Evolutionary conservation across 2,113 vertebrate genomes (phyloP).

Genomic region (Elaphurus davidianus): DNA sequence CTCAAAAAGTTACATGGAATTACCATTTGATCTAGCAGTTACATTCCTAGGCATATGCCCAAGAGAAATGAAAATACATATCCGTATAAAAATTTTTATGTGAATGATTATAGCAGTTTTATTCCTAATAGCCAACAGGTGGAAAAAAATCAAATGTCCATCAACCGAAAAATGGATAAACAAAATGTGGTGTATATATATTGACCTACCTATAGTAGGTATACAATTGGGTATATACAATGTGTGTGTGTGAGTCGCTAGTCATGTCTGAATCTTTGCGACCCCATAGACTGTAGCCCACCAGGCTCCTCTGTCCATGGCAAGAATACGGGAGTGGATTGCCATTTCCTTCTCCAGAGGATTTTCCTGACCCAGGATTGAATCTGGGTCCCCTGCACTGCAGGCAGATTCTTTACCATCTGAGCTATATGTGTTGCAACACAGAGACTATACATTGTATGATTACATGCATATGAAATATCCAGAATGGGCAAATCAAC

Average conservation of each 20-base stretch:
- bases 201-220: not conserved
- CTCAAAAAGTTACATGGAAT: not conserved
- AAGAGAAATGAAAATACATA: not conserved
- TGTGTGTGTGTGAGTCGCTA: not conserved
- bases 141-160: not conserved
- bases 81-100: not conserved
- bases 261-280: not conserved
- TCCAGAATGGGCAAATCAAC: not conserved
- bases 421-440: not conserved
- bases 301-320: not conserved
- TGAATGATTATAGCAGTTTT: not conserved
- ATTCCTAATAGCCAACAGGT: not conserved
- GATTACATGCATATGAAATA: not conserved
- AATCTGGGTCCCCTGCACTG: accelerated
- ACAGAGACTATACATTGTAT: not conserved
- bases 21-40: not conserved
- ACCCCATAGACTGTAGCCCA: not conserved
- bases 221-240: not conserved
- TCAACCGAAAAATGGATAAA: not conserved
- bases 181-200: not conserved
- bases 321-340: not conserved
- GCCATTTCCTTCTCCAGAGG: not conserved
- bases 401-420: not conserved
- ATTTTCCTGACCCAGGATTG: not conserved
- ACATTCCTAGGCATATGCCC: not conserved